These are phyloP conservation scores for Sparidentex hasta DNA, from an alignment of 2,797 vertebrate genomes.

Conservation along the genomic window DNA sequence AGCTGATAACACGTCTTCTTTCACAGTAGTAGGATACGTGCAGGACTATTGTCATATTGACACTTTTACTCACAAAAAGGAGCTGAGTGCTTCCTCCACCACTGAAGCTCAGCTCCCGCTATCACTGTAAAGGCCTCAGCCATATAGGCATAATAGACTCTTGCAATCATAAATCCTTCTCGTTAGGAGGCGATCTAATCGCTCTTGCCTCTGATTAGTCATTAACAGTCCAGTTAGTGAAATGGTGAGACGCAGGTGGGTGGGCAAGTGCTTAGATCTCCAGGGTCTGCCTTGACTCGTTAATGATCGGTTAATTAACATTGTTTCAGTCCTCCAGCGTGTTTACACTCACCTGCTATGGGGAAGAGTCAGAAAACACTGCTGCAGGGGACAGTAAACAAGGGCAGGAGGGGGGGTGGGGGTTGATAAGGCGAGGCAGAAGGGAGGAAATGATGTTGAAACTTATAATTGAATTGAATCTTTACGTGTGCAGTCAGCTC, in stretches of 20 bases:
- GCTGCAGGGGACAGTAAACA: conserved; percentile 76
- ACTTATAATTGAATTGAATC: conserved; percentile 23
- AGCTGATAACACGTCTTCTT: background rate
- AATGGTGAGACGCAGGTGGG: conserved; percentile 82
- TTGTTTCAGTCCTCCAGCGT: conserved; percentile 79
- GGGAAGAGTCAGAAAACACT: conserved; percentile 76
- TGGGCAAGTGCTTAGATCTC: conserved; percentile 80
- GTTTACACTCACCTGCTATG: conserved; percentile 76
- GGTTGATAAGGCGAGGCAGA: background rate
- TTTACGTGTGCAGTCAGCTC: conserved; percentile 18
- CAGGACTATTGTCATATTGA: background rate
- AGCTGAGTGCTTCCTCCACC: background rate
- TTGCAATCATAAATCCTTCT: conserved; percentile 81
- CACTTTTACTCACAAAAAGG: background rate
- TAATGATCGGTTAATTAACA: conserved; percentile 84
- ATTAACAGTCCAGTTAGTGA: conserved; percentile 84
- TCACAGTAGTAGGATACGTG: too few relatives aligned
- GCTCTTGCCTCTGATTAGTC: conserved; percentile 82
- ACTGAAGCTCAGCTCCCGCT: conserved; percentile 19
- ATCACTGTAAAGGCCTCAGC: conserved; percentile 39
- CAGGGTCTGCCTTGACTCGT: conserved; percentile 74
- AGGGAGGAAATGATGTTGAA: conserved; percentile 24
- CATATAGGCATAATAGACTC: conserved; percentile 58
- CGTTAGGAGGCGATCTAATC: conserved; percentile 80
- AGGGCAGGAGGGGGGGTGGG: conserved; percentile 22